Percentiles rank a stretch among this genome's conserved stretches.
phyloP scores from a whole-genome alignment of 2,113 vertebrate species.

The Erythrolamprus reginae region DNA sequence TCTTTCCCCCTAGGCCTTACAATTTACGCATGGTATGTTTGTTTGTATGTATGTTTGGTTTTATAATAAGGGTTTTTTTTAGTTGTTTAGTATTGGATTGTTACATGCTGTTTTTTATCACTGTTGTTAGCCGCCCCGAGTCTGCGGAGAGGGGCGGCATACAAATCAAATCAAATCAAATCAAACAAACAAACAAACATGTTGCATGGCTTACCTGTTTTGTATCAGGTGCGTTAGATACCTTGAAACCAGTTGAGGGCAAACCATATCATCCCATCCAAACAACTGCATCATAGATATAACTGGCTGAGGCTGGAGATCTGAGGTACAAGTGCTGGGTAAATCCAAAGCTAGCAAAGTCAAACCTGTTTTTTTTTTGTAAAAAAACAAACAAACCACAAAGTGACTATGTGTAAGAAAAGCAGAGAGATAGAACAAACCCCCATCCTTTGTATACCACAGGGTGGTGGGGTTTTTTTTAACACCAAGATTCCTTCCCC shows the following conservation, averaged over 20 bases:
- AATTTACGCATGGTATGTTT: no score
- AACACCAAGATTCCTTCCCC: not conserved
- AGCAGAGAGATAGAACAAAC: not conserved
- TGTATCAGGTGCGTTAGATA: conserved; percentile 89
- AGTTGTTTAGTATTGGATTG: no score
- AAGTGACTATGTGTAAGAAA: not conserved
- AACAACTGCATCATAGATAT: conserved; percentile 86
- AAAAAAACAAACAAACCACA: conserved; percentile 13
- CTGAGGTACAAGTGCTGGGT: conserved; percentile 81
- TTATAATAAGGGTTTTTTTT: no score
- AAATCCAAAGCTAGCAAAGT: conserved; percentile 87
- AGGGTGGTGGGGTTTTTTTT: not conserved
- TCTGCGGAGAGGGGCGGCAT: no score
- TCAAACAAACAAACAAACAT: no score
- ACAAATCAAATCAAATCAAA: no score
- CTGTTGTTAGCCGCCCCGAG: no score
- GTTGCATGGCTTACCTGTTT: conserved; percentile 76
- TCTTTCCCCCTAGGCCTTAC: no score
- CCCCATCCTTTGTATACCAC: not conserved
- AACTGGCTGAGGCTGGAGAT: conserved; percentile 88
- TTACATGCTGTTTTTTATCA: no score
- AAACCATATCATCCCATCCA: conserved; percentile 94
- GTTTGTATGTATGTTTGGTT: no score
- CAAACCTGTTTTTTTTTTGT: conserved; percentile 83
- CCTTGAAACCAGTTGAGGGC: conserved; percentile 84